Evolutionary conservation across 2,888 invertebrate species (phyloP), one percentile per base, ranked within the genome.

Genomic region (Volucella inflata): DNA sequence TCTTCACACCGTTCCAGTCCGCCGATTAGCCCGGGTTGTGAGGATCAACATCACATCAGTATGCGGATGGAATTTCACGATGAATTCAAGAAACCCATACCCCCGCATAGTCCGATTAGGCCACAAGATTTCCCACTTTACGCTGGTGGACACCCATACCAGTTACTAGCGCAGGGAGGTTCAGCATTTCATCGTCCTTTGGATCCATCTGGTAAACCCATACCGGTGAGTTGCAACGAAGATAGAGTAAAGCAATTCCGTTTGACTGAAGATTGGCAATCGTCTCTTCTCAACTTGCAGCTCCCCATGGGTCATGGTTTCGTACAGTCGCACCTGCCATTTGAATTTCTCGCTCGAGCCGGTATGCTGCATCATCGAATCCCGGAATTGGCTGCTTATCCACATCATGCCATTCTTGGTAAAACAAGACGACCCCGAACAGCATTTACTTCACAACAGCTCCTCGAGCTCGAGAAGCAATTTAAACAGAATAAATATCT

Each of bases 401-500:
- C 92, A 6, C 96, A 96, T 12, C 97, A 97, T 92, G 96, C 97
- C 0, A 94, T 96, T 48, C 92, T 96, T 80, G 96, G 97, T 6
- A 98, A 98, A 93, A 97, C 98, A 50, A 93, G 98, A 75, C 94
- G 99, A 87, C 99, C 99, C 0, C 94, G 99, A 78, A 99, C 99
- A 0, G 99, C 99, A 1, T 99, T 99, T 94, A 99, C 99, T 1
- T 92, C 94, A 0, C 99, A 99, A 91, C 99, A 99, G 90, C 94
- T 99, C 17, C 94, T 99, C 88, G 99, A 99, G 92, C 93, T 99
- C 90, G 99, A 99, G 93, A 97, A 98, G 92, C 99, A 99, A 93
- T 99, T 99, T 94, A 95, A 98, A 84, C 98, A 98, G 94, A 99
- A 99, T 94, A 99, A 99, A 93, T 99, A 99, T 93, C 95, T 99